Evolutionary conservation across 2,888 invertebrate species (phyloP).

Genomic region (Tipula lateralis): DNA sequence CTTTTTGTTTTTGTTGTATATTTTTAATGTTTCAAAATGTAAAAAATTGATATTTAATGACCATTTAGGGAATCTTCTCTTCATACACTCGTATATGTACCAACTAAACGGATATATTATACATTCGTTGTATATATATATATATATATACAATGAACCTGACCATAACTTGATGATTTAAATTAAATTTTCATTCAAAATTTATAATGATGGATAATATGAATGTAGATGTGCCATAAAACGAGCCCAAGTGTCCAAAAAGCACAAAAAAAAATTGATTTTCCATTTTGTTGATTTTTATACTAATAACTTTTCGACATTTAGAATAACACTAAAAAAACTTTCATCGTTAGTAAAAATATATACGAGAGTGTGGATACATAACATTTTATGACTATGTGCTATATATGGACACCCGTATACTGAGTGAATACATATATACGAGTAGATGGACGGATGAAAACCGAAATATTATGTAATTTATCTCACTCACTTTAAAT

Average conservation of each 20-base stretch:
- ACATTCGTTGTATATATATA: neutral
- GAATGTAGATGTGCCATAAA: neutral
- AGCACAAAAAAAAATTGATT: neutral
- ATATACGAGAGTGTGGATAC: neutral
- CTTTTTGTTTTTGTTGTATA: neutral
- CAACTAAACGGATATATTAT: neutral
- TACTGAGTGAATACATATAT: too few species aligned
- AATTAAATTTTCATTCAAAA: neutral
- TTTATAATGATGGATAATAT: neutral
- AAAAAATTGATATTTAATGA: conserved; percentile 3
- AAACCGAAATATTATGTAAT: too few species aligned
- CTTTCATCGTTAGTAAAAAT: neutral
- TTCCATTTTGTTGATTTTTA: neutral
- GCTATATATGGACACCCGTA: neutral
- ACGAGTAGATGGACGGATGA: too few species aligned
- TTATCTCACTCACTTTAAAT: too few species aligned
- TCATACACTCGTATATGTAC: too few species aligned
- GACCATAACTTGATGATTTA: neutral
- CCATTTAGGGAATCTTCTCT: neutral
- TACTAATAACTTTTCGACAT: neutral
- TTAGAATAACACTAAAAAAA: neutral
- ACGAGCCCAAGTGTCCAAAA: neutral
- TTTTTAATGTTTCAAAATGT: neutral
- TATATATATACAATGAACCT: neutral
- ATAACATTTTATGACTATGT: neutral